Evolutionary conservation across 2,888 invertebrate genomes (phyloP).

Genomic region (Macaria liturata): DNA sequence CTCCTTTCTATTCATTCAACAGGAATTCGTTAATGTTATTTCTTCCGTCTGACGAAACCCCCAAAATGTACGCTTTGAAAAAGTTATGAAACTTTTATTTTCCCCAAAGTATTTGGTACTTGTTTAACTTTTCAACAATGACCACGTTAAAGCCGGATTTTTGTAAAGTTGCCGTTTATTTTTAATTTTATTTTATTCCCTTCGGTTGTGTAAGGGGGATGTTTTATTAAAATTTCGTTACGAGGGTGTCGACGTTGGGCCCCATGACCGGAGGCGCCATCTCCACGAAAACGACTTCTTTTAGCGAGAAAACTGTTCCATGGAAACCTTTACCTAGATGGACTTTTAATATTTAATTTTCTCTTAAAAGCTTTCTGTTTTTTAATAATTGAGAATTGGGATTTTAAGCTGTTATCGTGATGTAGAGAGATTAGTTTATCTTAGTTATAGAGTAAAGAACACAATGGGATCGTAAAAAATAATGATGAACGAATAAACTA

Average conservation of each 20-base stretch:
- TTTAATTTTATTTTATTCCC: constrained; percentile 53
- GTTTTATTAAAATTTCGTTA: constrained; percentile 74
- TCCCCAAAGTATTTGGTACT: constrained; percentile 29
- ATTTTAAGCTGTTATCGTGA: too few species aligned
- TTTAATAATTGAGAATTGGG: neutral
- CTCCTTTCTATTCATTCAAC: constrained; percentile 42
- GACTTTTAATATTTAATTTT: constrained; percentile 78
- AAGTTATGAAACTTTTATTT: constrained; percentile 41
- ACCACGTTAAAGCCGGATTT: constrained; percentile 55
- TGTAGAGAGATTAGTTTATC: too few species aligned
- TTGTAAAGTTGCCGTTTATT: constrained; percentile 51
- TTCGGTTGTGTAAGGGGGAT: constrained; percentile 49
- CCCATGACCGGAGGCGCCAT: constrained; percentile 29
- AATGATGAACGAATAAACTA: too few species aligned
- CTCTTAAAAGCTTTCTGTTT: constrained; percentile 56
- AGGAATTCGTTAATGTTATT: constrained; percentile 42
- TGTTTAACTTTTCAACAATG: constrained; percentile 53
- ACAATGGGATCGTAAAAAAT: too few species aligned
- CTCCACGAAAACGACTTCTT: constrained; percentile 45
- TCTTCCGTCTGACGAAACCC: constrained; percentile 27
- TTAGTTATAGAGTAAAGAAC: too few species aligned
- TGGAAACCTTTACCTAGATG: constrained; percentile 61
- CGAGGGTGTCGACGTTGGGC: constrained; percentile 59
- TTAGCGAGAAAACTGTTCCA: constrained; percentile 62
- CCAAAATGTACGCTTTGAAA: constrained; percentile 39